Evolutionary conservation across 2,113 vertebrate species (phyloP).

Genomic region (Eidolon helvum): DNA sequence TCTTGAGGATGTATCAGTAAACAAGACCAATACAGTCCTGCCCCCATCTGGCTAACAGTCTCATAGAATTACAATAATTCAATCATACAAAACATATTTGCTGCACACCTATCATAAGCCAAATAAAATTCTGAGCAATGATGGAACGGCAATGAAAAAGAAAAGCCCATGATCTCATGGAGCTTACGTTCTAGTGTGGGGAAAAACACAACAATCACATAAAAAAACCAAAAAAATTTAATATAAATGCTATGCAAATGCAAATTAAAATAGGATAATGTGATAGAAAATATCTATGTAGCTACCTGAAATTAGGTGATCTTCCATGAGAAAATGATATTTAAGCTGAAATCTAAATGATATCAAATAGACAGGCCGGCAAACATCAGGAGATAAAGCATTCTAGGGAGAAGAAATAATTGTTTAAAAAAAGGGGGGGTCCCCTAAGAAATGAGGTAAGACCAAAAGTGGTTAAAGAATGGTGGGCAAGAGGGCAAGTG

Average conservation of each 20-base stretch:
- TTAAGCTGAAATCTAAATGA: background rate
- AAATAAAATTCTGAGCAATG: background rate
- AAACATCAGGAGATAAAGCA: background rate
- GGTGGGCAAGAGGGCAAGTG: background rate
- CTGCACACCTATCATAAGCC: background rate
- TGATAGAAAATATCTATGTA: background rate
- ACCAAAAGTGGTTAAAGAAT: background rate
- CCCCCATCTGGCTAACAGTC: background rate
- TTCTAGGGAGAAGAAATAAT: background rate
- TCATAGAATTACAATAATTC: background rate
- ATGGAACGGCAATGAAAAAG: background rate
- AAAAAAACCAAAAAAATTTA: background rate
- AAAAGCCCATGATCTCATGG: background rate
- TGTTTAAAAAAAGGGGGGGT: background rate
- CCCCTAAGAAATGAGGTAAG: background rate
- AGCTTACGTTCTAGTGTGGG: background rate
- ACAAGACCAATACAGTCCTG: background rate
- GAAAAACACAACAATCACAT: background rate
- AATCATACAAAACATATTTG: background rate
- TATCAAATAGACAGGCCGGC: background rate
- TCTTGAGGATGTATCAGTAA: background rate
- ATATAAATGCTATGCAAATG: background rate
- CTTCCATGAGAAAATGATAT: background rate
- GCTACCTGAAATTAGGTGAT: background rate
- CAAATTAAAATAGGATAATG: background rate